These are phyloP conservation scores for Petaurus breviceps DNA, from an alignment of 2,113 vertebrate genomes.

Conservation along the genomic window DNA sequence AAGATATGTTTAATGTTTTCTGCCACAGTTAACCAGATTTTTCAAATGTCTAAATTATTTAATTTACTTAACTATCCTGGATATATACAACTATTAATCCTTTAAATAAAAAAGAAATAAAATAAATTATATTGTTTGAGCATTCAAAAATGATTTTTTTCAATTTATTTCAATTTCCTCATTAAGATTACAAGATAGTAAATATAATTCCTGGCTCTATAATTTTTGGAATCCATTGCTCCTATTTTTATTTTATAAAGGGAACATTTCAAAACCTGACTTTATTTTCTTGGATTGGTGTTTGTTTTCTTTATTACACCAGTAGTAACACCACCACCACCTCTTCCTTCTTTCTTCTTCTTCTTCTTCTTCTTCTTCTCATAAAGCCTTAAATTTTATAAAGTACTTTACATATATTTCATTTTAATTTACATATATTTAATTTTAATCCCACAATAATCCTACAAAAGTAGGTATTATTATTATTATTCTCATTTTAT, in stretches of 20 bases:
- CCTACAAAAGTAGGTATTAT: not conserved
- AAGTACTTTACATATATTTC: not conserved
- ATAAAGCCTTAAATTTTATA: not conserved
- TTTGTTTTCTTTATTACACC: not conserved
- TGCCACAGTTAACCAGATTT: not conserved
- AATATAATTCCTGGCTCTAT: not conserved
- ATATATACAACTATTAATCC: not conserved
- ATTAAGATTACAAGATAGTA: not conserved
- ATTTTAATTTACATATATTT: not conserved
- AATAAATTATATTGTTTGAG: not conserved
- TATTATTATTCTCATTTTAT: not conserved
- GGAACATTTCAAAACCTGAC: not conserved
- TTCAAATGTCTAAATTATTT: not conserved
- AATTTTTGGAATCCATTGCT: not conserved
- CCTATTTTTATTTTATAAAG: not conserved
- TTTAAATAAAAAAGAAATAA: not conserved
- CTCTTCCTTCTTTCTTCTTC: too few relatives aligned
- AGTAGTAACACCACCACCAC: too few relatives aligned
- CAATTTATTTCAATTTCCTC: not conserved
- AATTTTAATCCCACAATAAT: not conserved
- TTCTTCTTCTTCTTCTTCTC: too few relatives aligned
- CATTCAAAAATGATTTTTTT: not conserved
- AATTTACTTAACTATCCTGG: not conserved
- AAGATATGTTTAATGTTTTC: not conserved
- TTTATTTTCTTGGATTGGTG: not conserved